A percentile compares a stretch with the other conserved stretches of the same genome.
These are phyloP conservation scores for Nymphicus hollandicus DNA, from an alignment of 2,113 vertebrate genomes.

Conservation along the genomic window DNA sequence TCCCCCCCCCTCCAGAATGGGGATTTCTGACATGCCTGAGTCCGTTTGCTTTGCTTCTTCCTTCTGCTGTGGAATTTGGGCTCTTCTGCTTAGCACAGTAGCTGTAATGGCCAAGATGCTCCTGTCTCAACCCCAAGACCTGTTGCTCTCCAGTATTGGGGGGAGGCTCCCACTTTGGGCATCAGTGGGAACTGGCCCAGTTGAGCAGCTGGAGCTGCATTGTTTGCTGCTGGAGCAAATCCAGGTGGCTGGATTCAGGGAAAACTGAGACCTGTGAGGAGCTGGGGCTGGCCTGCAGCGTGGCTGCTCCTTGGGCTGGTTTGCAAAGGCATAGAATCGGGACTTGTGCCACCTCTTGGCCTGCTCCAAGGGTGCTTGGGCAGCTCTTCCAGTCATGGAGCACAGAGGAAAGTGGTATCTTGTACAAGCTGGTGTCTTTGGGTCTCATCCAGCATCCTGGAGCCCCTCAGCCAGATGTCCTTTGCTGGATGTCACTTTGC, in stretches of 20 bases:
- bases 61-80: neutral
- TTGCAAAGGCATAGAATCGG: neutral
- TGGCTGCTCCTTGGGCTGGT: neutral
- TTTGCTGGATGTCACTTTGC: neutral
- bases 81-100: neutral
- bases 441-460: neutral
- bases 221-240: neutral
- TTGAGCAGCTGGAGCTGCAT: fast-evolving
- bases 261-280: fast-evolving
- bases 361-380: neutral
- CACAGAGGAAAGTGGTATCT: neutral
- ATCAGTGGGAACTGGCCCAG: neutral
- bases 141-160: neutral
- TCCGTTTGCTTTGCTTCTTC: neutral
- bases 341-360: neutral
- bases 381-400: too few species aligned
- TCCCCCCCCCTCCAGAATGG: neutral
- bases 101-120: neutral
- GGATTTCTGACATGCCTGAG: neutral
- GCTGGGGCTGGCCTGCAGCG: neutral
- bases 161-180: neutral
- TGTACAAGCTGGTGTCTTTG: neutral
- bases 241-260: neutral
- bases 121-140: neutral
- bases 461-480: neutral